Percentiles rank a stretch among this genome's conserved stretches.
Evolutionary conservation across 2,113 vertebrate genomes (phyloP).

Genomic region (Microcebus ravelobensis): DNA sequence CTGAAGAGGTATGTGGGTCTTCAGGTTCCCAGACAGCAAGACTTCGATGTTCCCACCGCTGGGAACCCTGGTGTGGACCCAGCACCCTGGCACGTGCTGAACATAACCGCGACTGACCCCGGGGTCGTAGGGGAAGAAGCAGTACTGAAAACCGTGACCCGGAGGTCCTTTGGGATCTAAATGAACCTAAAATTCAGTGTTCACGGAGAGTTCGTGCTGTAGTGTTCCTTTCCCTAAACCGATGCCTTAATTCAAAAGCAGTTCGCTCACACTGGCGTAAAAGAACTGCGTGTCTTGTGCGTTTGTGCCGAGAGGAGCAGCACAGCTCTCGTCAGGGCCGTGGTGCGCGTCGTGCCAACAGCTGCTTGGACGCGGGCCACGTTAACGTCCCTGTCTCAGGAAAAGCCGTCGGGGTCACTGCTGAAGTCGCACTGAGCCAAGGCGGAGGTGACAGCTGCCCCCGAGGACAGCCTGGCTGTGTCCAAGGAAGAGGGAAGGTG

Average conservation of each 20-base stretch:
- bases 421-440: background rate
- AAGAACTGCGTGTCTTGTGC: background rate
- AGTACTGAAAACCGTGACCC: background rate
- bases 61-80: fast-evolving
- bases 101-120: no score
- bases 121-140: background rate
- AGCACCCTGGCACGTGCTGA: background rate
- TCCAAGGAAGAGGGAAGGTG: background rate
- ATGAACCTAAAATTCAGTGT: background rate
- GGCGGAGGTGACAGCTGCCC: background rate
- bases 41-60: background rate
- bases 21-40: no score
- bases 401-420: background rate
- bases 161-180: background rate
- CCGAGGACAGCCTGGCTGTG: background rate
- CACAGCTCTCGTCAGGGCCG: no score
- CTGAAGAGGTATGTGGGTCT: background rate
- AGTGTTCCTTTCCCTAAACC: background rate
- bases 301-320: background rate
- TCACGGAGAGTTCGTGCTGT: background rate
- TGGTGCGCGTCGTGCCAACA: no score
- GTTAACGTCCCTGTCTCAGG: background rate
- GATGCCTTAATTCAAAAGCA: background rate
- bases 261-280: background rate
- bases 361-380: background rate